phyloP scores from a whole-genome alignment of 1,140 invertebrate species.

The Sitophilus oryzae region DNA sequence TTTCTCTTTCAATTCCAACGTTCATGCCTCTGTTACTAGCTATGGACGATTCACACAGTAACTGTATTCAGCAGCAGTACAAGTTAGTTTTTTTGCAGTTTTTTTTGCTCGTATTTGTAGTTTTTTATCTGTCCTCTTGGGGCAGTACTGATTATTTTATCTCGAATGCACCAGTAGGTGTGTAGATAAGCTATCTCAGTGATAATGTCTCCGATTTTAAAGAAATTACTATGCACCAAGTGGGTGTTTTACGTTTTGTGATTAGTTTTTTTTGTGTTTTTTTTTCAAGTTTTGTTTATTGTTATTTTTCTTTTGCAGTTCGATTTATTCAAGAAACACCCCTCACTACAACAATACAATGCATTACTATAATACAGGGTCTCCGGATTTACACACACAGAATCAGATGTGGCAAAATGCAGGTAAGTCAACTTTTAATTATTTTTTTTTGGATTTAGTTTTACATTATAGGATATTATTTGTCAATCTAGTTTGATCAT shows the following conservation, averaged over 20 bases:
- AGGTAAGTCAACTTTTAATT: conserved; percentile 28
- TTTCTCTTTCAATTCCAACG: too few species aligned
- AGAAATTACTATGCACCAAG: conserved; percentile 26
- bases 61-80: conserved; percentile 33
- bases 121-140: conserved; percentile 1
- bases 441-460: background rate
- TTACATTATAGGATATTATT: too few species aligned
- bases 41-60: conserved; percentile 19
- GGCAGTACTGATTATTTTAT: background rate
- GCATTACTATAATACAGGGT: conserved; percentile 38
- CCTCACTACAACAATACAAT: conserved; percentile 27
- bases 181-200: background rate
- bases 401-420: conserved; percentile 38
- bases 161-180: background rate
- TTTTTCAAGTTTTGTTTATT: conserved; percentile 13
- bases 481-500: too few species aligned
- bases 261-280: conserved; percentile 11
- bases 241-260: conserved; percentile 13
- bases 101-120: conserved; percentile 5
- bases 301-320: conserved; percentile 34
- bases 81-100: conserved; percentile 29
- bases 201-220: conserved; percentile 29
- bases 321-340: conserved; percentile 35
- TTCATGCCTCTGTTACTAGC: background rate
- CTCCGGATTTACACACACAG: conserved; percentile 29